Percentiles rank a stretch among this genome's conserved stretches.
Conservation (phyloP, 2,888 invertebrate genomes). For the Tetramorium bicarinatum region DNA sequence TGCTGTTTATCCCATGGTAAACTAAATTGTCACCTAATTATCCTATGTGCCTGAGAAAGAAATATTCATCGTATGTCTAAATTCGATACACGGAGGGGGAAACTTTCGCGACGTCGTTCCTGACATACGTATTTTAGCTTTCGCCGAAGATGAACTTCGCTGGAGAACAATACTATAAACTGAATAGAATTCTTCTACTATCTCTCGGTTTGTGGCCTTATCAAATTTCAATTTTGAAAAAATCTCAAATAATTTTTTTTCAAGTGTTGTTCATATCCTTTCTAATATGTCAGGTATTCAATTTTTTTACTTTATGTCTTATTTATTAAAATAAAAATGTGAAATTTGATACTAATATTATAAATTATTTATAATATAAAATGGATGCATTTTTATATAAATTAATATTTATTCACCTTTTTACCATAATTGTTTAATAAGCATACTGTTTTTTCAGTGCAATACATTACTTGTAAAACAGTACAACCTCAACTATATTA, state of each 20-base stretch:
- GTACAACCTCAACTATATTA: neutral
- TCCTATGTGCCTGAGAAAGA: neutral
- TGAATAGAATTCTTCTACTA: conserved; percentile 34
- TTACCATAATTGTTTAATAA: neutral
- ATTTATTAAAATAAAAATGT: neutral
- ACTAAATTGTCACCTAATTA: neutral
- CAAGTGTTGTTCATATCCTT: conserved; percentile 27
- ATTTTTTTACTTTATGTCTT: neutral
- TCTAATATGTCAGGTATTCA: conserved; percentile 38
- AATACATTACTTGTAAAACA: conserved; percentile 15
- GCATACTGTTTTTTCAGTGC: conserved; percentile 25
- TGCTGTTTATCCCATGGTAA: neutral
- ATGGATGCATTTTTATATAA: neutral
- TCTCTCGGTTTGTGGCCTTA: conserved; percentile 52
- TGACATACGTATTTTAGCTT: conserved; percentile 28
- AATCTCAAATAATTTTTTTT: conserved; percentile 19
- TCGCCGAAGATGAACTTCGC: conserved; percentile 52
- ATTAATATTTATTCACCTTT: conserved; percentile 2
- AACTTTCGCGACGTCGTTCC: neutral
- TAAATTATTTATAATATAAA: neutral
- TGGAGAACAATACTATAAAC: conserved; percentile 47
- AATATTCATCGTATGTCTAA: neutral
- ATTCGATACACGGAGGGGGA: neutral
- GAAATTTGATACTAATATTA: neutral
- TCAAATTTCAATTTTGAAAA: neutral